phyloP scores from a whole-genome alignment of 2,113 vertebrate genomes.

The Numida meleagris region DNA sequence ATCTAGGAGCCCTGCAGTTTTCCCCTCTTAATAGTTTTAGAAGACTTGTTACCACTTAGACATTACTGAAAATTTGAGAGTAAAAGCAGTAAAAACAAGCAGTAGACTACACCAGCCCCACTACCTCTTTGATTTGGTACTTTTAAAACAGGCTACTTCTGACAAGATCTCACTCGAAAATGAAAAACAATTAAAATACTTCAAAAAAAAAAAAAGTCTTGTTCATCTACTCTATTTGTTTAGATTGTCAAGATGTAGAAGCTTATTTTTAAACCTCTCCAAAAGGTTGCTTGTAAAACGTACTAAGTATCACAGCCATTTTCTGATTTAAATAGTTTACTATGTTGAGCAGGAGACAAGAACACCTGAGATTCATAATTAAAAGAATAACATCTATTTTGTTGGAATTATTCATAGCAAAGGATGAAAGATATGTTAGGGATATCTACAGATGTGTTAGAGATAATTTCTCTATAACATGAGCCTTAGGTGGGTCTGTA shows the following conservation, averaged over 20 bases:
- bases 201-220: too few relatives aligned
- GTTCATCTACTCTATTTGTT: background rate
- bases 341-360: background rate
- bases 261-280: background rate
- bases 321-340: background rate
- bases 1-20: background rate
- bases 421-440: background rate
- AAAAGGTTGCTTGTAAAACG: background rate
- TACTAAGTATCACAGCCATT: background rate
- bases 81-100: background rate
- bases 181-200: background rate
- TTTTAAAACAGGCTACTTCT: background rate
- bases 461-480: accelerated
- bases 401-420: background rate
- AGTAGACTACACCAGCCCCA: background rate
- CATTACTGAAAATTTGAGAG: background rate
- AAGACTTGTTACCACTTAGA: background rate
- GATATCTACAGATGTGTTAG: background rate
- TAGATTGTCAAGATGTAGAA: background rate
- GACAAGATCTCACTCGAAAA: background rate
- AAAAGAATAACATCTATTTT: background rate
- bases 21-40: background rate
- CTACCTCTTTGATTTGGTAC: background rate
- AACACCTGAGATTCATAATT: background rate
- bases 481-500: background rate